Percentiles rank a stretch among this genome's conserved stretches.
Conservation (phyloP, 2,113 vertebrate genomes). For the Plestiodon gilberti region DNA sequence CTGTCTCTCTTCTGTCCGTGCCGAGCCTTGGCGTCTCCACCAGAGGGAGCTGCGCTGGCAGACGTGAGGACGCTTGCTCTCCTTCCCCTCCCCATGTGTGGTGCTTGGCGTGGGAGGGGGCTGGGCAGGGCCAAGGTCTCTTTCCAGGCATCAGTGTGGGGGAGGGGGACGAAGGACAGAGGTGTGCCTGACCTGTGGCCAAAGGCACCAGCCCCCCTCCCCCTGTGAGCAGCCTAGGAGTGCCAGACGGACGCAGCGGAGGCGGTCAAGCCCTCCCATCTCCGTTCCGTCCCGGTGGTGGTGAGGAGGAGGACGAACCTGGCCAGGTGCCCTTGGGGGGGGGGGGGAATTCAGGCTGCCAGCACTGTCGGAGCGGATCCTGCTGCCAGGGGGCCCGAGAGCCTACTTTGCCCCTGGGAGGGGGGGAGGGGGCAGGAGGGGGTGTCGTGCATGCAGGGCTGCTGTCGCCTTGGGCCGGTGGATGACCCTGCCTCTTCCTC, state of each 20-base stretch:
- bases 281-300: too few species aligned
- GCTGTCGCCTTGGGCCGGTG: not conserved
- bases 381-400: too few species aligned
- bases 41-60: conserved; percentile 83
- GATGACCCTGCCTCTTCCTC: not conserved
- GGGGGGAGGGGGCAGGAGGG: not conserved
- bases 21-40: conserved; percentile 52
- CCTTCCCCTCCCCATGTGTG: not conserved
- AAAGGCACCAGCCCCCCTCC: too few species aligned
- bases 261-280: too few species aligned
- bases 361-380: too few species aligned
- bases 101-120: not conserved
- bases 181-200: too few species aligned
- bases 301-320: too few species aligned
- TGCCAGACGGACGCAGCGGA: too few species aligned
- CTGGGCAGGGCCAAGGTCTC: not conserved
- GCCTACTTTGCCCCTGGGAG: too few species aligned
- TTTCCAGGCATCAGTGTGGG: not conserved
- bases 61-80: conserved; percentile 71
- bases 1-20: conserved; percentile 49
- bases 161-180: not conserved
- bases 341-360: not conserved
- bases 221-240: too few species aligned
- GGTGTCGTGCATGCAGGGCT: not conserved
- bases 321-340: too few species aligned